Evolutionary conservation across 2,113 vertebrate genomes (phyloP).

Genomic region (Mirounga angustirostris): DNA sequence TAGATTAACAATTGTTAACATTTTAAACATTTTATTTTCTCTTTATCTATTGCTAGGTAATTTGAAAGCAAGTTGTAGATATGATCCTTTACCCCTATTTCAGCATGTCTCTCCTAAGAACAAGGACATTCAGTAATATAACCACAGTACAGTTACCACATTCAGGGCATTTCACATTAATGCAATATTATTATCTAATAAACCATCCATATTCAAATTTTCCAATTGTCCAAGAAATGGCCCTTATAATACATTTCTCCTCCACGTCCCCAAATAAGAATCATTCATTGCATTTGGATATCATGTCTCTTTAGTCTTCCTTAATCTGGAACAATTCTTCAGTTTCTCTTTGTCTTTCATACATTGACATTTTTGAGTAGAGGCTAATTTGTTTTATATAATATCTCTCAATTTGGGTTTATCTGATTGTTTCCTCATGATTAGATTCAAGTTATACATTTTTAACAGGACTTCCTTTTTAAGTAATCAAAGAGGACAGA

Average conservation of each 20-base stretch:
- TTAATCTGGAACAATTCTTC: background rate
- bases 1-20: background rate
- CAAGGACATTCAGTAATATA: conserved; percentile 5
- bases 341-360: background rate
- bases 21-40: conserved; percentile 18
- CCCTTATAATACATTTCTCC: background rate
- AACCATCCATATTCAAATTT: background rate
- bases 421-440: background rate
- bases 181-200: background rate
- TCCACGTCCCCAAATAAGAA: background rate
- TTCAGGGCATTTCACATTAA: background rate
- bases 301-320: background rate
- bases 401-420: background rate
- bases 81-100: background rate
- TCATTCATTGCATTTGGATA: background rate
- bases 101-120: background rate
- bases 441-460: background rate
- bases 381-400: background rate
- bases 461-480: conserved; percentile 20
- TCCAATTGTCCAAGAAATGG: background rate
- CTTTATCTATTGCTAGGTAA: background rate
- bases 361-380: background rate
- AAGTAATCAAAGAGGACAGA: background rate
- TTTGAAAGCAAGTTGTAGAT: background rate
- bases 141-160: background rate